phyloP scores from a whole-genome alignment of 2,797 vertebrate genomes.

The Myotis vivesi region DNA sequence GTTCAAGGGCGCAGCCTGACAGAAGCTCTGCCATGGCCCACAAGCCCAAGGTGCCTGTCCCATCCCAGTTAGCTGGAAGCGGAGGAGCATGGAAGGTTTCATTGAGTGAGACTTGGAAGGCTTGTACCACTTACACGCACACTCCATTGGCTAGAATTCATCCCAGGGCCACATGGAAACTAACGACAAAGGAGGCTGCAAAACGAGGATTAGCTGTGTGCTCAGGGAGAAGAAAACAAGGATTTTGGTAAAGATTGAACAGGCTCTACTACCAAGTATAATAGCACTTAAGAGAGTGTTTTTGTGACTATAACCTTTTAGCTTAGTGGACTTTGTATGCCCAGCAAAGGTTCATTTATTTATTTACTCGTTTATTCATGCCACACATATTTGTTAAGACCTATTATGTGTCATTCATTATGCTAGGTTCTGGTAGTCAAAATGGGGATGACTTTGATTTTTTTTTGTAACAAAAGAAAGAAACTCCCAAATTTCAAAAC shows the following conservation, averaged over 20 bases:
- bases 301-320: not conserved
- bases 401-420: not conserved
- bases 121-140: accelerated
- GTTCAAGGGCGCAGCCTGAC: not conserved
- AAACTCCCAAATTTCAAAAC: slow-evolving; percentile 41
- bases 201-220: not conserved
- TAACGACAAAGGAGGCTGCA: not conserved
- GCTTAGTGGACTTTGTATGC: not conserved
- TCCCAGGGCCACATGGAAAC: not conserved
- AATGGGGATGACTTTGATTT: slow-evolving; percentile 23
- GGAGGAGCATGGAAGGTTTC: not conserved
- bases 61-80: not conserved
- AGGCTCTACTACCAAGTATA: not conserved
- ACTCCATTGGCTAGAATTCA: not conserved
- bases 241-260: not conserved
- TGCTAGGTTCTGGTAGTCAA: not conserved
- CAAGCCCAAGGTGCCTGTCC: not conserved
- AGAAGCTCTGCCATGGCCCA: not conserved
- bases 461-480: slow-evolving; percentile 27
- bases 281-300: not conserved
- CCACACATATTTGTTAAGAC: not conserved
- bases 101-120: not conserved
- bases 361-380: slow-evolving; percentile 5
- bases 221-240: not conserved
- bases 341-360: slow-evolving; percentile 1